Evolutionary conservation across 2,888 invertebrate genomes (phyloP), one percentile per base, ranked within the genome.

Genomic region (Dynastes maya): DNA sequence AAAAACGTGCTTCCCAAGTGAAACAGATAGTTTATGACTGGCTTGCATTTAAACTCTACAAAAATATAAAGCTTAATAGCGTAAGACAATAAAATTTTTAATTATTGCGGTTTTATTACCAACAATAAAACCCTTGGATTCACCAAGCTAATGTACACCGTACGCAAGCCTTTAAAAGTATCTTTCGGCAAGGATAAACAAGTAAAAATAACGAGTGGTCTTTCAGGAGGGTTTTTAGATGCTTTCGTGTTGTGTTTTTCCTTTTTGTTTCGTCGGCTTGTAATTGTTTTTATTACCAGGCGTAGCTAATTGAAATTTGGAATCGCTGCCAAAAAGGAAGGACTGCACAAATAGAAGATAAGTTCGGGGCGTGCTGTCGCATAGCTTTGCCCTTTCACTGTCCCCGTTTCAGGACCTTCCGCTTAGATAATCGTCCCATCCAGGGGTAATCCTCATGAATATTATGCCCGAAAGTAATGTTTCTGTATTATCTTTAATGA

Each of bases 61-160:
- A n/a, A 55, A n/a, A 55, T 55, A 55, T 55, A 55, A 55, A 55
- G n/a, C 55, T 55, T 55, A 55, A 55, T n/a, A 13, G 16, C 16
- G 3, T 16, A n/a, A 5, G 13, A 55, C 55, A 22, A 22, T 55
- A 55, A 55, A 55, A 55, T 55, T 55, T 55, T 55, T 55, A 55
- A 55, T 55, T 55, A 55, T 37, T 37, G 32, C n/a, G 2, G 55
- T 16, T 45, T 45, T 45, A 45, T 11, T 22, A 22, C n/a, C 55
- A 22, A 55, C 22, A 55, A 37, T 55, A 55, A 55, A 55, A 55
- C n/a, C 55, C 6, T 45, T 45, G 45, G 9, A 11, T 45, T 45
- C 45, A 11, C 8, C 45, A 45, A 45, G 9, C 45, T 1, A 45
- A 11, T 45, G 8, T 11, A 11, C 0, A 11, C 1, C 9, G 2